Conservation (phyloP, 1,140 invertebrate genomes). For the Magallana angulata region DNA sequence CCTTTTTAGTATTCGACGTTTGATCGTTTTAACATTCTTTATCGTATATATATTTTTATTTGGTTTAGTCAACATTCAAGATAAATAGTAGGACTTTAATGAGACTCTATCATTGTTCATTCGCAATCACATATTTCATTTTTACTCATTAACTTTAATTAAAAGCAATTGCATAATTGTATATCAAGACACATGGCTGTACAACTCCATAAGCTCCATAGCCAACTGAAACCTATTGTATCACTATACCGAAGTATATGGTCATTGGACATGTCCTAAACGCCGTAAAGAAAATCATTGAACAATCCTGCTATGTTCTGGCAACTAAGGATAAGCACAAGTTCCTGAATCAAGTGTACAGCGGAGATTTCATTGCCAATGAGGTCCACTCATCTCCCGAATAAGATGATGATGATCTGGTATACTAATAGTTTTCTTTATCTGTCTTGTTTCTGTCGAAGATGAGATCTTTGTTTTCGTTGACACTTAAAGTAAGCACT, state of each 20-base stretch:
- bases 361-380: background rate
- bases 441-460: background rate
- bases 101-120: no score
- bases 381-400: background rate
- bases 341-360: background rate
- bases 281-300: background rate
- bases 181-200: background rate
- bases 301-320: background rate
- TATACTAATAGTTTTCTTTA: background rate
- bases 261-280: background rate
- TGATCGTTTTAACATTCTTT: no score
- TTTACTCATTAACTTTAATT: no score
- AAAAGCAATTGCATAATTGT: no score
- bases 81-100: no score
- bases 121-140: no score
- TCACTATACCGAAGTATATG: background rate
- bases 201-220: background rate
- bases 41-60: no score
- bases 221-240: background rate
- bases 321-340: background rate
- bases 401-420: background rate
- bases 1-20: no score
- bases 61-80: no score
- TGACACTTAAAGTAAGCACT: background rate
- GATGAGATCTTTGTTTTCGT: conserved; percentile 3